Evolutionary conservation across 2,888 invertebrate species (phyloP), one percentile per base, ranked within the genome.

Genomic region (Eulithis testata): DNA sequence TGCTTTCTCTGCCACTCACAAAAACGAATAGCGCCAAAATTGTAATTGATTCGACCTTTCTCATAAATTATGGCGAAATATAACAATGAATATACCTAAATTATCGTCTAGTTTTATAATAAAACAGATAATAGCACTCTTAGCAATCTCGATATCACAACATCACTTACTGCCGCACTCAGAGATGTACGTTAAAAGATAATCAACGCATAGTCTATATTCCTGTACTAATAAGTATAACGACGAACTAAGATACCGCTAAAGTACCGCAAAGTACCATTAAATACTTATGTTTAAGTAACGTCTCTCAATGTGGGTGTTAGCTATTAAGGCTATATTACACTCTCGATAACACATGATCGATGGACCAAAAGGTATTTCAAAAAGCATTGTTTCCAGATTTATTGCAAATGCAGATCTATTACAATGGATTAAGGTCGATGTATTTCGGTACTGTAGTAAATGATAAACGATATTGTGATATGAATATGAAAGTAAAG

Each of bases 271-370:
- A 21, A 21, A 21, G 21, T 21, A 21, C 21, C 31, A 5, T 31
- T 31, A 31, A 31, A 31, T 31, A 31, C 31, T 31, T 31, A 31
- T 31, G 4, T 31, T 31, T 31, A 31, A 31, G 31, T 31, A 3
- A 31, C 31, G 31, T 31, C 31, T 1, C 31, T 31, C 2, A 31
- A 31, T 31, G 6, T 31, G 31, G 31, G 2, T 3, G 31, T 31
- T 31, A 37, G 37, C 52, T 21, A 60, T 47, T 54, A 47, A 60
- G 52, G 53, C 53, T 66, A 58, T 53, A 62, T 58, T 62, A 66
- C 61, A 54, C 44, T 66, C 65, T 66, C 61, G 68, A 68, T 68
- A 63, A 54, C 65, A 55, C 53, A 68, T 66, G 72, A 68, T 68
- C 54, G 66, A 72, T 68, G 49, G 51, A 47, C 60, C 12, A 47